These are phyloP conservation scores for Xenopus borealis DNA, from an alignment of 2,113 vertebrate species.

Conservation along the genomic window DNA sequence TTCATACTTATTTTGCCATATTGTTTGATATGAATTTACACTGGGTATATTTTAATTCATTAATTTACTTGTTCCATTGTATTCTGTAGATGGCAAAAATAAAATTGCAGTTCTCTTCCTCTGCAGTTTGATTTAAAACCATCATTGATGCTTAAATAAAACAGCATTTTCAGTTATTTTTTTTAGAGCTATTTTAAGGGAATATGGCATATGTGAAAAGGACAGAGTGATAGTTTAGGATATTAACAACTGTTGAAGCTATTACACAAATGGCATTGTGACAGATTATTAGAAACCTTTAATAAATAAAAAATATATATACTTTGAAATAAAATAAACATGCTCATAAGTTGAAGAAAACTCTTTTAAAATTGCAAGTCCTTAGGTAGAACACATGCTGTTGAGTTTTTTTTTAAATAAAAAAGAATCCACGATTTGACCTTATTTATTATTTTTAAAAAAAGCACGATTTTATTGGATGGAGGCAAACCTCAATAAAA, in stretches of 20 bases:
- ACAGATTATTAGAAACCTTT: no score
- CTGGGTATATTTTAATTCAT: constrained; percentile 33
- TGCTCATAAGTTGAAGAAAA: no score
- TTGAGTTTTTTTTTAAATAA: no score
- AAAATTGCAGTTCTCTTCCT: constrained; percentile 19
- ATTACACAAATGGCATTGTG: no score
- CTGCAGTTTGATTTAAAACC: constrained; percentile 28
- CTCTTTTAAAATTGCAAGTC: no score
- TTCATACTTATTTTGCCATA: constrained; percentile 5
- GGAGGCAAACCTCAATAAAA: no score
- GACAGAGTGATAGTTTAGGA: constrained; percentile 10
- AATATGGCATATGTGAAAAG: constrained; percentile 5
- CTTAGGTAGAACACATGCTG: no score
- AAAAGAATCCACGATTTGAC: no score
- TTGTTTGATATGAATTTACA: constrained; percentile 18
- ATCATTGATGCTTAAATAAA: constrained; percentile 24
- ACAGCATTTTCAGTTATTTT: constrained; percentile 22
- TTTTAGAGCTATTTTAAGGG: constrained; percentile 11
- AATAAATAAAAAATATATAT: no score
- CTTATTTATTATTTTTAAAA: no score
- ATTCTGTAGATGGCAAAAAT: constrained; percentile 26
- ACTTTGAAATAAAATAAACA: no score
- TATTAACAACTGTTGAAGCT: not conserved
- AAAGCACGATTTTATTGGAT: no score
- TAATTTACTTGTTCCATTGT: constrained; percentile 29